Evolutionary conservation across 1,140 invertebrate species (phyloP).

Genomic region (Atta cephalotes): DNA sequence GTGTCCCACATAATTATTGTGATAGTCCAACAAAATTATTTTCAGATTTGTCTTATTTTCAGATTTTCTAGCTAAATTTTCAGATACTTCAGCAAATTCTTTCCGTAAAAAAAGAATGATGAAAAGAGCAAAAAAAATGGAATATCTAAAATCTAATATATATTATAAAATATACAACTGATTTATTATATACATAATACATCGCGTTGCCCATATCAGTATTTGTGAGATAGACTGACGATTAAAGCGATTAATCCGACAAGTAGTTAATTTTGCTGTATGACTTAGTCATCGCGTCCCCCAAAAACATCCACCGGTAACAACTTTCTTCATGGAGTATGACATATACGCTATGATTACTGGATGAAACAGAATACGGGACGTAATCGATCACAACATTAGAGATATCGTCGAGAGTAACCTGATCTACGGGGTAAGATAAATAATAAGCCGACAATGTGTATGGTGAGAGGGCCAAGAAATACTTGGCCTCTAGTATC

Average conservation of each 20-base stretch:
- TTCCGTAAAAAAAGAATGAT: too few species aligned
- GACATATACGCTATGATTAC: constrained; percentile 68
- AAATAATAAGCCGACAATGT: constrained; percentile 69
- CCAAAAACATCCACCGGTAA: constrained; percentile 34
- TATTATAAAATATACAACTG: too few species aligned
- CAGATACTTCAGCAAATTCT: too few species aligned
- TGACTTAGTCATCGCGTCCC: background rate
- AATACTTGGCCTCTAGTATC: constrained; percentile 49
- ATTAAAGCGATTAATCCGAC: constrained; percentile 59
- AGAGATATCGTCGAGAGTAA: constrained; percentile 74
- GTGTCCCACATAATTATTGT: too few species aligned
- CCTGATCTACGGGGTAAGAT: constrained; percentile 67
- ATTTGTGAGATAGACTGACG: background rate
- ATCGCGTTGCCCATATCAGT: too few species aligned
- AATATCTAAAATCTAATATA: too few species aligned
- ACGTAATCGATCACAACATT: constrained; percentile 67
- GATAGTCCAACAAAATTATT: too few species aligned
- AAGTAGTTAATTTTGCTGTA: constrained; percentile 57
- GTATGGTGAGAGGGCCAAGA: constrained; percentile 55
- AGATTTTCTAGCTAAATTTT: too few species aligned
- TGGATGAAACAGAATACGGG: constrained; percentile 68
- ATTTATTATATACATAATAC: too few species aligned
- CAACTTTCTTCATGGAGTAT: constrained; percentile 43
- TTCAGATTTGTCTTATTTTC: too few species aligned
- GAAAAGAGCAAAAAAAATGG: too few species aligned